Base-by-base conservation (phyloP, 2,797 vertebrate genomes). In the Triplophysa yarkandensis region DNA sequence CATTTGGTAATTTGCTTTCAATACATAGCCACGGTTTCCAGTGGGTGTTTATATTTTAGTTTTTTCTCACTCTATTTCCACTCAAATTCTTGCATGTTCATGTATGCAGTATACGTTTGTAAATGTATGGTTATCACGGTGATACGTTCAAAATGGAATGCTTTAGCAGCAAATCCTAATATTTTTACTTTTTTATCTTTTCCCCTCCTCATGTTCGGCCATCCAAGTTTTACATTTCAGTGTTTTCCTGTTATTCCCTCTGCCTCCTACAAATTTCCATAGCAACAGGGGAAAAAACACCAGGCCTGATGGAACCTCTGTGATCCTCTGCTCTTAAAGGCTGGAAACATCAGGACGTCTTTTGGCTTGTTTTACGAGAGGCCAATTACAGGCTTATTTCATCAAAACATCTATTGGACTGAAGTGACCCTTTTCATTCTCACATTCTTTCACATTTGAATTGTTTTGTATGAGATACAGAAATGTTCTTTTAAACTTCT, bases 181-280 rank as follows among this genome's bases (percentile, higher is more conserved):
- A 39, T 52, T 52, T 16, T 23, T 41, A 68, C 32, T n/a, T 64
- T 58, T 78, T 73, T 68, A 77, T 75, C 76, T 77, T 30, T 43
- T 80, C 43, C 68, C 39, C 41, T 80, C 43, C 65, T 43, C 21
- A 41, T 25, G 36, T 4, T 36, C 65, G n/a, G 58, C 67, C 52
- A 64, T 72, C 58, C 63, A 66, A 66, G 80, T 79, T 79, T 76
- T 74, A 66, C 76, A 36, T 83, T 77, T 74, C 76, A 80, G 61
- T 74, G 73, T 72, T 80, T 83, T 83, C 78, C 69, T 83, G 74
- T 81, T 79, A 69, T 80, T 68, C 57, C 75, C 77, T 34, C 55
- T 73, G 68, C 58, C 63, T 71, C 62, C 27, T 71, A 70, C 17
- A 55, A 57, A 80, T 81, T 72, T 74, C 81, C 73, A 85, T 68